Evolutionary conservation across 1,140 invertebrate genomes (phyloP), one percentile per base, ranked within the genome.

Genomic region (Ceratosolen solmsi): DNA sequence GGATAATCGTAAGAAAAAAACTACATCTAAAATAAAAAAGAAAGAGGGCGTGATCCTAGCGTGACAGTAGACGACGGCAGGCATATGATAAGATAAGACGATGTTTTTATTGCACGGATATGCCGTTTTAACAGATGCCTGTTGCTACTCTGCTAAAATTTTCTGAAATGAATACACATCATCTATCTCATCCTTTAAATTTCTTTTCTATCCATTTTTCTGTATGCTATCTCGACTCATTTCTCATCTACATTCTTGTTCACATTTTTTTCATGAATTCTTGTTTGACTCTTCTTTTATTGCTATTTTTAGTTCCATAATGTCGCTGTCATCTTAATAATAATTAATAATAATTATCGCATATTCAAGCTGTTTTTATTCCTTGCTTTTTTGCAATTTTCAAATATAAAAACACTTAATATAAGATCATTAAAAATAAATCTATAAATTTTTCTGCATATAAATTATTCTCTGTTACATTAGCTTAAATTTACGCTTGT

Each of bases 111-210:
- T 86, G 87, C 54, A 38, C n/a, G 72, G 85, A 87, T 87, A 87
- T 15, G 25, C 30, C 86, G 25, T n/a, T 87, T 88, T 89, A 89
- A 89, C 88, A 89, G 90, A 90, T 88, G 89, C 88, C 89, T 90
- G 89, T 91, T 91, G 90, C 89, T 90, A 91, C 88, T 87, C 86
- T 86, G 84, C 84, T 86, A 84, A 84, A 83, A 82, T 86, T 80
- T 83, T 84, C 84, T 58, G 83, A 82, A 89, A 74, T 83, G 68
- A 85, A 85, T 85, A 85, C 85, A 82, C 79, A 54, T 41, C 79
- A 72, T 79, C 83, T 75, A 15, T 17, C 30, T 11, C 30, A 4
- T 63, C 4, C 80, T 76, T 84, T 78, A 20, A 27, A 76, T 78
- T 25, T 71, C 38, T 54, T n/a, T 76, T 71, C 68, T 49, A 58